phyloP scores from a whole-genome alignment of 2,888 invertebrate genomes.

The Drepana falcataria region DNA sequence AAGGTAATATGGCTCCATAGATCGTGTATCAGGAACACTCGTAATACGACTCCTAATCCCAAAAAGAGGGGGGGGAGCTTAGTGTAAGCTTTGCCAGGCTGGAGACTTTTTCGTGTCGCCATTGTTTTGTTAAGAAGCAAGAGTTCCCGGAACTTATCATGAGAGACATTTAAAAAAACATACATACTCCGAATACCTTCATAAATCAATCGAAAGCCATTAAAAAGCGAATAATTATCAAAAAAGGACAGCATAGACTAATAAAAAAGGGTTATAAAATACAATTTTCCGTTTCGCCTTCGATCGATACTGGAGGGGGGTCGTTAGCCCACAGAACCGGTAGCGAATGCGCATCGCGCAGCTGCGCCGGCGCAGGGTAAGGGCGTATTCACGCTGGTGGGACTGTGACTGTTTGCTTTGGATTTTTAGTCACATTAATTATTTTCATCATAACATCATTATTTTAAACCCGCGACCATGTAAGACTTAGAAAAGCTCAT shows the following conservation, averaged over 20 bases:
- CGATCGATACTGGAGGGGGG: conserved; percentile 46
- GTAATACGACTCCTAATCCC: too few relatives aligned
- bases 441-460: too few relatives aligned
- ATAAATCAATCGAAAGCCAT: conserved; percentile 1
- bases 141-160: too few relatives aligned
- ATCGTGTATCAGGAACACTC: too few relatives aligned
- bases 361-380: conserved; percentile 61
- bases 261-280: conserved; percentile 49
- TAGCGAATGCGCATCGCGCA: conserved; percentile 71
- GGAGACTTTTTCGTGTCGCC: too few relatives aligned
- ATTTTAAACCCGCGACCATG: too few relatives aligned
- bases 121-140: too few relatives aligned
- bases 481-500: too few relatives aligned
- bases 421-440: neutral
- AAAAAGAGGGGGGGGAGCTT: too few relatives aligned
- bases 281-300: conserved; percentile 54
- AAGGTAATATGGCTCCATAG: too few relatives aligned
- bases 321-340: conserved; percentile 74
- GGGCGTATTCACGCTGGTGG: conserved; percentile 24
- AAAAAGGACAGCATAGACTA: conserved; percentile 12
- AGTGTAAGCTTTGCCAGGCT: too few relatives aligned
- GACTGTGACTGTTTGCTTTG: conserved; percentile 1
- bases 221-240: conserved; percentile 5
- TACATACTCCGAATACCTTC: neutral
- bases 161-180: too few relatives aligned